phyloP scores from a whole-genome alignment of 1,140 invertebrate species.

The Alviniconcha marisindica region DNA sequence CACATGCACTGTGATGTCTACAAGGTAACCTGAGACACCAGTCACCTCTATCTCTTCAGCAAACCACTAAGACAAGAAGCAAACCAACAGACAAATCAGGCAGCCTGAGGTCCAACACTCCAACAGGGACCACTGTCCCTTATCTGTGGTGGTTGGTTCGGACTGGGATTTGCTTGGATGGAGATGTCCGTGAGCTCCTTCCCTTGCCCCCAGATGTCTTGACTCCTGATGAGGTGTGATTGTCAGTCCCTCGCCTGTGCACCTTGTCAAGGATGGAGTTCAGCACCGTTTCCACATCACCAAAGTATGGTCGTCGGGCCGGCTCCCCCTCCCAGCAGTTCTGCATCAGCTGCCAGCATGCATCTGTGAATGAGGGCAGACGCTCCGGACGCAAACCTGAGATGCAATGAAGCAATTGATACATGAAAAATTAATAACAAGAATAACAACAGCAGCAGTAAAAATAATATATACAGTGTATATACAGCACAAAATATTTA shows the following conservation, averaged over 20 bases:
- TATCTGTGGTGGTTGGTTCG: background rate
- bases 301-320: slow-evolving; percentile 84
- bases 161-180: slow-evolving; percentile 3
- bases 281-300: slow-evolving; percentile 85
- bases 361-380: slow-evolving; percentile 84
- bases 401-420: too few relatives aligned
- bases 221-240: background rate
- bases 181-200: slow-evolving; percentile 10
- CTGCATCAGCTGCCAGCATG: slow-evolving; percentile 91
- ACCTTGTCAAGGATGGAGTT: slow-evolving; percentile 51
- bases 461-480: background rate
- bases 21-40: too few relatives aligned
- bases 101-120: background rate
- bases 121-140: too few relatives aligned
- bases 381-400: slow-evolving; percentile 85
- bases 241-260: slow-evolving; percentile 28
- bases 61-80: too few relatives aligned
- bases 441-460: background rate
- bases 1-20: too few relatives aligned
- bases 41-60: too few relatives aligned
- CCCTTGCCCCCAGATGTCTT: background rate
- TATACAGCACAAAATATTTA: too few relatives aligned
- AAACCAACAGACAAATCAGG: too few relatives aligned
- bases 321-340: slow-evolving; percentile 90
- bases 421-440: background rate